Evolutionary conservation across 2,888 invertebrate genomes (phyloP).

Genomic region (Eupelmus urozonus): DNA sequence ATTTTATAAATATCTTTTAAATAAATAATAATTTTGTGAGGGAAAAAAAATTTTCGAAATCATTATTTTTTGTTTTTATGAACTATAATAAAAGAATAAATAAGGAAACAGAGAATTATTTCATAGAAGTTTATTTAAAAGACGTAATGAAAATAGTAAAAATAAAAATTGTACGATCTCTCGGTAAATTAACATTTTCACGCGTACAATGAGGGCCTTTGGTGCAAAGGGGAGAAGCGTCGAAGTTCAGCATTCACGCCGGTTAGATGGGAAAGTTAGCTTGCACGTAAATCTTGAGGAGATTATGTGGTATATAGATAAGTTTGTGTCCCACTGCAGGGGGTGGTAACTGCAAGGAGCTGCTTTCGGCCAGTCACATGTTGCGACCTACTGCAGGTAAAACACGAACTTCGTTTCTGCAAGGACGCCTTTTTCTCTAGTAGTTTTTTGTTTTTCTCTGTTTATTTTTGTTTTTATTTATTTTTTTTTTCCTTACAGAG

Average conservation of each 20-base stretch:
- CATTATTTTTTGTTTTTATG: no score
- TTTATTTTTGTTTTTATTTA: slow-evolving; percentile 10
- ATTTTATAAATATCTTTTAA: no score
- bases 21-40: no score
- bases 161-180: neutral
- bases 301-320: slow-evolving; percentile 76
- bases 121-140: neutral
- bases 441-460: slow-evolving; percentile 44
- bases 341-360: slow-evolving; percentile 78
- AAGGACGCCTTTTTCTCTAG: slow-evolving; percentile 67
- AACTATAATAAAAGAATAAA: no score
- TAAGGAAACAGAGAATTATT: neutral
- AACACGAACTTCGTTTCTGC: slow-evolving; percentile 77
- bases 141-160: neutral
- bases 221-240: slow-evolving; percentile 19
- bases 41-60: neutral
- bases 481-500: slow-evolving; percentile 8
- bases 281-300: slow-evolving; percentile 69
- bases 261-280: slow-evolving; percentile 27
- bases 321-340: slow-evolving; percentile 78
- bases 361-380: slow-evolving; percentile 75
- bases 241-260: slow-evolving; percentile 30
- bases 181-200: no score
- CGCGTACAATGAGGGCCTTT: no score
- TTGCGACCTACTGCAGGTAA: slow-evolving; percentile 77